Evolutionary conservation across 2,113 vertebrate genomes (phyloP).

Genomic region (Sceloporus undulatus): DNA sequence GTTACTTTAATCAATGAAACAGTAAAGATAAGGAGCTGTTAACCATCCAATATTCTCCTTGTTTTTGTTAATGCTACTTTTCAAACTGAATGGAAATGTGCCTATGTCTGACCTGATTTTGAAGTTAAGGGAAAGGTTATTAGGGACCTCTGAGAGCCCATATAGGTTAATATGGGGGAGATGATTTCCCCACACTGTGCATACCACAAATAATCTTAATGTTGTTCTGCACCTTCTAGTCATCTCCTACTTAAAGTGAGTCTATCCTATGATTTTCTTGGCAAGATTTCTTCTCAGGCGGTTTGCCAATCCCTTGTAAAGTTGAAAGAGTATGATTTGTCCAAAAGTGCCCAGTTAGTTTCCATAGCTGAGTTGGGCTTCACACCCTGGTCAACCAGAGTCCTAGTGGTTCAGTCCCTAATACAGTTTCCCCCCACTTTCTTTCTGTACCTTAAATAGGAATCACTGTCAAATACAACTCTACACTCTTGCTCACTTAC

Average conservation of each 20-base stretch:
- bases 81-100: background rate
- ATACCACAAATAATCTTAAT: background rate
- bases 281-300: too few relatives aligned
- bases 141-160: background rate
- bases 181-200: background rate
- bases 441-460: background rate
- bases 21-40: background rate
- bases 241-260: too few relatives aligned
- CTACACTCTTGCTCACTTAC: too few relatives aligned
- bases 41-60: background rate
- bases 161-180: background rate
- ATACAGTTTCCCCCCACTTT: background rate
- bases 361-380: too few relatives aligned
- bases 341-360: too few relatives aligned
- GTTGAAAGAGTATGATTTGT: too few relatives aligned
- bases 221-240: too few relatives aligned
- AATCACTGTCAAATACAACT: background rate
- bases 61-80: background rate
- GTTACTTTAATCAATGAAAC: background rate
- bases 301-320: too few relatives aligned
- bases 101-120: background rate
- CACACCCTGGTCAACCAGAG: too few relatives aligned
- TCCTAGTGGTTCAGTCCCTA: background rate
- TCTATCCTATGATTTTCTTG: too few relatives aligned
- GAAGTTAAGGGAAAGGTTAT: background rate